A percentile compares a stretch with the other conserved stretches of the same genome.
phyloP scores from a whole-genome alignment of 2,113 vertebrate species.

The Sebastes fasciatus region DNA sequence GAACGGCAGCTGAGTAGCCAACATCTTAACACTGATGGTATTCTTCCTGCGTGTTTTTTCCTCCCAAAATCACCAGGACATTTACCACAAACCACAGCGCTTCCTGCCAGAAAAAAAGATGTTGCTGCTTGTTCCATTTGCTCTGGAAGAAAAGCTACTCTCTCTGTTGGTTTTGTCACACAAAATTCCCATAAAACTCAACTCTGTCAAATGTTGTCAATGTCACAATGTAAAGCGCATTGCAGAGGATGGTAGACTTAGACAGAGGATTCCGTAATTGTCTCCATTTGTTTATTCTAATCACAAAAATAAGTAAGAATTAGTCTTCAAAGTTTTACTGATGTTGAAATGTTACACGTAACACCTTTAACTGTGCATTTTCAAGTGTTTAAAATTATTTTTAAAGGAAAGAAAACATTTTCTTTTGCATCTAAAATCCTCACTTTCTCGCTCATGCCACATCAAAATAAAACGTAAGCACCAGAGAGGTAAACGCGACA shows the following conservation, averaged over 20 bases:
- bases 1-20: neutral
- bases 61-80: neutral
- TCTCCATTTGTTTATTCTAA: neutral
- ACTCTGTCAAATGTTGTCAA: neutral
- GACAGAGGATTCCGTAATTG: neutral
- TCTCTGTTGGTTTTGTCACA: conserved; percentile 12
- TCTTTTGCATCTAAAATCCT: neutral
- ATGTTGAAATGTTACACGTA: neutral
- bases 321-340: neutral
- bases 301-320: neutral
- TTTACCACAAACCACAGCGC: conserved; percentile 47
- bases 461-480: neutral
- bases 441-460: neutral
- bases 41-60: conserved; percentile 3
- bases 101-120: conserved; percentile 39
- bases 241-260: neutral
- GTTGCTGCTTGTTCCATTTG: conserved; percentile 56
- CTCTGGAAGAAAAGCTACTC: conserved; percentile 17
- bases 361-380: neutral
- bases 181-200: conserved; percentile 19
- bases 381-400: neutral
- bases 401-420: neutral
- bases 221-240: neutral
- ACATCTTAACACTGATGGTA: conserved; percentile 32
- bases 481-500: neutral